Base-by-base conservation (phyloP, 2,888 invertebrate species). In the Minunthozetes semirufus region DNA sequence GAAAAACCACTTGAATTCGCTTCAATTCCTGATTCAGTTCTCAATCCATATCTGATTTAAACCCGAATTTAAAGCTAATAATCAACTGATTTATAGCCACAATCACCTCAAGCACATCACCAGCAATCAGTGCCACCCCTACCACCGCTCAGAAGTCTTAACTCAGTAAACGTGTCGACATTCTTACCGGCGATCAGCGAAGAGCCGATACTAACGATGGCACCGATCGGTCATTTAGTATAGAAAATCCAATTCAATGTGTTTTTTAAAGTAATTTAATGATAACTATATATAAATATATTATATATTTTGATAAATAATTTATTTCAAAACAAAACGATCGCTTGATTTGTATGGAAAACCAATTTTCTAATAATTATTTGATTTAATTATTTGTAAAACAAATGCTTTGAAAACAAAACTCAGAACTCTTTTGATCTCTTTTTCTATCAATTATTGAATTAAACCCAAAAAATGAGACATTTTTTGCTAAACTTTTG, bases 161-260 rank as follows among this genome's bases (percentile, higher is more conserved):
- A 38, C 19, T 22, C 22, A 15, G 27, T 25, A 9, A 56, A 66
- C 17, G 72, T 76, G 73, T 38, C 73, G 22, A 68, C 76, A 70
- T 76, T 76, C 42, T 33, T 76, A 63, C 76, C 76, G 63, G 61
- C 72, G 9, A 76, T 76, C 53, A 76, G 27, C 38, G 76, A 76
- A 53, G 76, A 76, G 68, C 76, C 76, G 70, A 8, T 8, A 6
- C 22, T 56, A 8, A 25, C 72, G 38, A 25, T 72, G 4, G 72
- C 70, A 29, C 76, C 66, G 8, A 33, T 76, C 19, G 76, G 76
- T 17, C 76, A 76, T 53, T 56, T 76, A 50, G 76, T 76, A 17
- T 76, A 61, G 72, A 17, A 61, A 29, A 19, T n/a, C 56, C 13
- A 50, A 50, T 50, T 13, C 5, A 42, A 19, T 6, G 9, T 56